phyloP scores from a whole-genome alignment of 1,140 invertebrate species.

The Melitaea cinxia region DNA sequence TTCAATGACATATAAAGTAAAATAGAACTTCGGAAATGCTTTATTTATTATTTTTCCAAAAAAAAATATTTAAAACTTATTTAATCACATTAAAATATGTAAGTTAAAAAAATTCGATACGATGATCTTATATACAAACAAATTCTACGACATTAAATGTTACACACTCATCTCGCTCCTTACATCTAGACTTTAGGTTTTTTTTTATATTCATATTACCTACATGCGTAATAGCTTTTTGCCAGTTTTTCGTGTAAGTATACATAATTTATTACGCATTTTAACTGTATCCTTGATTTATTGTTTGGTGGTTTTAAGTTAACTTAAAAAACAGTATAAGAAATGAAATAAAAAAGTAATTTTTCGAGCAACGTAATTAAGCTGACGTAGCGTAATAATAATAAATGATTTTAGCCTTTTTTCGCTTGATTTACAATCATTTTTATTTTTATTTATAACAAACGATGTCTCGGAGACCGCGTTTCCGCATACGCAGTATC shows the following conservation, averaged over 20 bases:
- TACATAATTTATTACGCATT: slow-evolving; percentile 5
- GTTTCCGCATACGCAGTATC: too few relatives aligned
- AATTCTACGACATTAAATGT: too few relatives aligned
- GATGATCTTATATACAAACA: too few relatives aligned
- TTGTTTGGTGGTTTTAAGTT: slow-evolving; percentile 4
- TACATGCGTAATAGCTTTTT: slow-evolving; percentile 8
- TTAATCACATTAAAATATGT: too few relatives aligned
- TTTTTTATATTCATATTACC: slow-evolving; percentile 3
- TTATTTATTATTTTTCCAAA: too few relatives aligned
- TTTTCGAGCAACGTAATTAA: neutral
- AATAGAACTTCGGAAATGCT: too few relatives aligned
- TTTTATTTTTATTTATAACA: too few relatives aligned
- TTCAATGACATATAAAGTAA: too few relatives aligned
- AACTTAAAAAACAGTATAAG: neutral
- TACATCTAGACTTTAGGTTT: neutral
- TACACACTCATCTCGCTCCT: neutral
- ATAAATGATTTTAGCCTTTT: too few relatives aligned
- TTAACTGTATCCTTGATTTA: slow-evolving; percentile 3
- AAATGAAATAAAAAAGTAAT: neutral
- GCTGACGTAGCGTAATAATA: neutral
- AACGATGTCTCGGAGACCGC: too few relatives aligned
- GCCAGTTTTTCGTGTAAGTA: slow-evolving; percentile 2
- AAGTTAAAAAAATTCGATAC: too few relatives aligned
- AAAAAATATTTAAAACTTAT: too few relatives aligned
- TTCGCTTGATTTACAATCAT: neutral